Evolutionary conservation across 2,888 invertebrate species (phyloP), one percentile per base, ranked within the genome.

Genomic region (Chromoteleia sp.): DNA sequence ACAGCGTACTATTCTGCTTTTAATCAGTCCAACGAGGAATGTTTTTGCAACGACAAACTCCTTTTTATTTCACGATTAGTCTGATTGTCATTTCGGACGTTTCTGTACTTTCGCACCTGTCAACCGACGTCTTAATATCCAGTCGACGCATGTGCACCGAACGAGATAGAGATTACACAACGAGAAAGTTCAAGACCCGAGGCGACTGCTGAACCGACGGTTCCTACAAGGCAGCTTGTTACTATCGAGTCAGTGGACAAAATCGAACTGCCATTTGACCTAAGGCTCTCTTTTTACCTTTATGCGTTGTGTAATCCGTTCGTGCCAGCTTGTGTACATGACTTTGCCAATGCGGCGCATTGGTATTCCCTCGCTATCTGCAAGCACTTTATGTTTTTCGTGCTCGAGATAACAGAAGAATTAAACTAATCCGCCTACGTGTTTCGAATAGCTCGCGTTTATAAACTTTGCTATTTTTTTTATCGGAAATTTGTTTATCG

Each of bases 131-230:
- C 58, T 71, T 36, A 71, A 71, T 71, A 50, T 14, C 5, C 7
- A 33, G 45, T 56, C 21, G 25, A 56, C 56, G 25, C 21, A 30
- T 25, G 29, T 56, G 12, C n/a, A 56, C 29, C 10, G 33, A 65
- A 68, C 36, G 39, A 10, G 33, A 67, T 12, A 41, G 58, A n/a
- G 41, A 63, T 77, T 77, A 30, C 63, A 52, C 63, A 77, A 77
- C 59, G 77, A 71, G 71, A 78, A 78, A 78, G 78, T 77, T 78
- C 78, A 50, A 58, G 58, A 78, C 78, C 65, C 52, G 58, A 65
- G 71, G 78, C 71, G 43, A 78, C 71, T 65, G 76, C 10, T 76
- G 59, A 68, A 67, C 67, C 56, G 77, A 21, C 58, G 65, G 39
- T 73, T 71, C 78, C 50, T 67, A 52, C 67, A 33, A 5, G 36